Evolutionary conservation across 2,797 vertebrate species (phyloP), one percentile per base, ranked within the genome.

Genomic region (Trematomus bernacchii): DNA sequence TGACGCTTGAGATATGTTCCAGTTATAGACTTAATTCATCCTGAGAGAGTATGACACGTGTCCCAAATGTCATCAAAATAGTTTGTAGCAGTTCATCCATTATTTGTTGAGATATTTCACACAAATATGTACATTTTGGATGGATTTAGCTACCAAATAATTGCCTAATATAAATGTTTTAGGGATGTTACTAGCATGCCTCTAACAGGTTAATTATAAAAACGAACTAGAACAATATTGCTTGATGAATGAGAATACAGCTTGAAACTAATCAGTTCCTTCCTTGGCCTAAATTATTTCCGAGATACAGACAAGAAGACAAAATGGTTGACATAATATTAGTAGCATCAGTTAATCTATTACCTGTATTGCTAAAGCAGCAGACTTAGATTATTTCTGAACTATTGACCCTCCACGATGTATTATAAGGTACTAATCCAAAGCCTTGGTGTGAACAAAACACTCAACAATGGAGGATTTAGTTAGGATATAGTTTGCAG

Each of bases 241-340:
- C 30, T 66, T 63, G 21, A 73, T 71, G 46, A 62, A 71, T 59
- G 30, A 66, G 19, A 44, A 62, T 19, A 54, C n/a, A 33, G 30
- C 50, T 53, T 11, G 15, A 65, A 64, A 58, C 23, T 7, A 68
- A 60, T 63, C 16, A 15, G 30, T 59, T 62, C 19, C 42, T 75
- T 57, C 10, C 2, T 67, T 73, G 43, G 51, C 60, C 53, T 10
- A 33, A 59, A 19, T 72, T 33, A 3, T 55, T 54, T 65, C 65
- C 1, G 6, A 15, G 18, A 76, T 12, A 63, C 18, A 67, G 27
- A 48, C 37, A 33, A 42, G 23, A 40, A 47, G 33, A 63, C 9
- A 4, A 5, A 21, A 55, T 40, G 63, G 53, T 48, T 27, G 37
- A 77, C 55, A n/a, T 21, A 54, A 77, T 66, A 62, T 65, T 54